Conservation (phyloP, 1,140 invertebrate species). For the Plectus sambesii region DNA sequence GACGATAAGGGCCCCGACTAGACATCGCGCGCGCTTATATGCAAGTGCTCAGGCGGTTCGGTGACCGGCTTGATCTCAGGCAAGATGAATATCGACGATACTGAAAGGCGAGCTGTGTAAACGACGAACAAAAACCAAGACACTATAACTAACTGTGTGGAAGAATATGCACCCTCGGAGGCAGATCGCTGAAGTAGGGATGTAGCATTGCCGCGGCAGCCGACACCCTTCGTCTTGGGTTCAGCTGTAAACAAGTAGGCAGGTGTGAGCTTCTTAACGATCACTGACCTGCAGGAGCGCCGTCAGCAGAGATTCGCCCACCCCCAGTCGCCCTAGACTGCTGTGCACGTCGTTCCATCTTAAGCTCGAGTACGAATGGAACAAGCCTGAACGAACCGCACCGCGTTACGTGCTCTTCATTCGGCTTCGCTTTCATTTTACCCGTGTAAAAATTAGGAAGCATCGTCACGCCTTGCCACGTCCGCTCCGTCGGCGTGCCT, state of each 20-base stretch:
- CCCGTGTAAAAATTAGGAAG: constrained; percentile 65
- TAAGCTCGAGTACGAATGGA: constrained; percentile 29
- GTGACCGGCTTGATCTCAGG: too few relatives aligned
- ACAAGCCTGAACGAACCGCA: constrained; percentile 21
- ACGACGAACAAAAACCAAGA: too few relatives aligned
- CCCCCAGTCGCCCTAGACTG: constrained; percentile 18
- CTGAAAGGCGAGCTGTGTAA: too few relatives aligned
- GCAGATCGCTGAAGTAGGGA: constrained; percentile 75
- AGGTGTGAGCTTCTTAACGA: constrained; percentile 6
- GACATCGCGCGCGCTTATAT: too few relatives aligned
- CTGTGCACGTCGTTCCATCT: constrained; percentile 31
- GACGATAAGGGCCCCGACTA: too few relatives aligned
- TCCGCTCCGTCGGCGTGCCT: constrained; percentile 78
- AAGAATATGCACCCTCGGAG: constrained; percentile 73
- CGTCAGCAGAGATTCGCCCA: constrained; percentile 58
- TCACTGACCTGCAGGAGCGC: constrained; percentile 65
- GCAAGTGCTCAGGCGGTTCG: too few relatives aligned
- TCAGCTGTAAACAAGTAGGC: constrained; percentile 55
- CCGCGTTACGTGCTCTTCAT: constrained; percentile 24
- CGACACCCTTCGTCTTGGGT: constrained; percentile 70
- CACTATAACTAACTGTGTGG: too few relatives aligned
- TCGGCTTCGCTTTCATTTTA: constrained; percentile 18
- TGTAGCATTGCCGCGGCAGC: constrained; percentile 76
- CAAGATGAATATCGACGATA: too few relatives aligned
- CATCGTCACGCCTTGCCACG: constrained; percentile 73